Percentiles rank a stretch among this genome's conserved stretches.
Conservation (phyloP, 1,140 invertebrate species). For the Lepeophtheirus salmonis region DNA sequence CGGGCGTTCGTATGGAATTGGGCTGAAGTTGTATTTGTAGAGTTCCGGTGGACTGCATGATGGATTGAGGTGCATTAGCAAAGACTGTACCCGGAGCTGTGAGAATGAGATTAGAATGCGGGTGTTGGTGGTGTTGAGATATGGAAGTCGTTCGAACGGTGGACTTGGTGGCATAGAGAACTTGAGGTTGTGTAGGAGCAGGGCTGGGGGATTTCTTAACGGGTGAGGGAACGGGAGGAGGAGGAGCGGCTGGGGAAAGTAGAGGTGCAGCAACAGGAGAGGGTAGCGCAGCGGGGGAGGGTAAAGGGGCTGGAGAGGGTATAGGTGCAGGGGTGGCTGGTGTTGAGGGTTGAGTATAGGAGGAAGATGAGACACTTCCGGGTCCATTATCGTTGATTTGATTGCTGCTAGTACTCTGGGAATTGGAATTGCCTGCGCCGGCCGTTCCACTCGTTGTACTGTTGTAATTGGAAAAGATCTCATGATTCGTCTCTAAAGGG, state of each 20-base stretch:
- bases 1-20: slow-evolving; percentile 4
- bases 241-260: not conserved
- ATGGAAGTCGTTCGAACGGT: not conserved
- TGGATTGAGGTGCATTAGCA: not conserved
- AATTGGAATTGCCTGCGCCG: not conserved
- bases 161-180: not conserved
- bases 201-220: not conserved
- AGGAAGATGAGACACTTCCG: not conserved
- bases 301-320: not conserved
- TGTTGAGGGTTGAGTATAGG: not conserved
- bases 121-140: not conserved
- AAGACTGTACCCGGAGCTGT: not conserved
- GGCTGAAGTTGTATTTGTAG: slow-evolving; percentile 19
- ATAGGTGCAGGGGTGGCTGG: not conserved
- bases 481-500: not conserved
- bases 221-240: not conserved
- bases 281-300: not conserved
- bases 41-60: not conserved
- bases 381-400: not conserved
- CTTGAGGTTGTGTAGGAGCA: not conserved
- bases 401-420: not conserved
- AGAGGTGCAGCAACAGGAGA: not conserved
- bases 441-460: not conserved
- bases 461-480: not conserved
- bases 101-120: not conserved